A percentile compares a stretch with the other conserved stretches of the same genome.
phyloP scores from a whole-genome alignment of 2,888 invertebrate genomes.

The Lissocephala sabroskyi region DNA sequence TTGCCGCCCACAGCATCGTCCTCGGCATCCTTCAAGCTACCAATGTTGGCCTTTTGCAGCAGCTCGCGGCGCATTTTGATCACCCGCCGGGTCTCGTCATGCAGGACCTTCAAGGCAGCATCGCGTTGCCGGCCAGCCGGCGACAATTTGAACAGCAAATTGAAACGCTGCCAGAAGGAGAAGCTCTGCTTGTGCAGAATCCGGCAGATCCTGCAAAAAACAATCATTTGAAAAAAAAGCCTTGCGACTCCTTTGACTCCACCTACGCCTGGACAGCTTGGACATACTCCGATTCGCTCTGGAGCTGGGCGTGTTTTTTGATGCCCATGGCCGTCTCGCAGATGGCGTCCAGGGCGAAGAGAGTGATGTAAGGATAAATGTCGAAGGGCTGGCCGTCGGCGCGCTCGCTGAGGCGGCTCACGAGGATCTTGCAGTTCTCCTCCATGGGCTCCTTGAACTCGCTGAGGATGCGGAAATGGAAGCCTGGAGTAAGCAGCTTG shows the following conservation, averaged over 20 bases:
- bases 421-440: conserved; percentile 76
- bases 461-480: conserved; percentile 85
- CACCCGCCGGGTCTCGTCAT: conserved; percentile 66
- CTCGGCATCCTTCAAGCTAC: conserved; percentile 34
- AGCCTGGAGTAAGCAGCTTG: conserved; percentile 84
- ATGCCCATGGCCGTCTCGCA: conserved; percentile 87
- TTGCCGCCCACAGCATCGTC: conserved; percentile 52
- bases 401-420: conserved; percentile 71
- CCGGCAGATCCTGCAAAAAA: conserved; percentile 56
- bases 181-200: conserved; percentile 64
- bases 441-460: conserved; percentile 83
- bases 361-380: conserved; percentile 75
- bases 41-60: conserved; percentile 43
- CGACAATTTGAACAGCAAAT: conserved; percentile 45
- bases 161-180: conserved; percentile 66
- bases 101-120: conserved; percentile 52
- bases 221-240: neutral
- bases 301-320: conserved; percentile 80
- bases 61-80: conserved; percentile 58
- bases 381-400: conserved; percentile 74
- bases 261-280: conserved; percentile 80
- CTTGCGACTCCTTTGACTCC: too few relatives aligned
- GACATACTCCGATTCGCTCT: conserved; percentile 81
- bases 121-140: conserved; percentile 39
- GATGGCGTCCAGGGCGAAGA: conserved; percentile 68